Evolutionary conservation across 2,113 vertebrate genomes (phyloP).

Genomic region (Telmatochromis brichardi): DNA sequence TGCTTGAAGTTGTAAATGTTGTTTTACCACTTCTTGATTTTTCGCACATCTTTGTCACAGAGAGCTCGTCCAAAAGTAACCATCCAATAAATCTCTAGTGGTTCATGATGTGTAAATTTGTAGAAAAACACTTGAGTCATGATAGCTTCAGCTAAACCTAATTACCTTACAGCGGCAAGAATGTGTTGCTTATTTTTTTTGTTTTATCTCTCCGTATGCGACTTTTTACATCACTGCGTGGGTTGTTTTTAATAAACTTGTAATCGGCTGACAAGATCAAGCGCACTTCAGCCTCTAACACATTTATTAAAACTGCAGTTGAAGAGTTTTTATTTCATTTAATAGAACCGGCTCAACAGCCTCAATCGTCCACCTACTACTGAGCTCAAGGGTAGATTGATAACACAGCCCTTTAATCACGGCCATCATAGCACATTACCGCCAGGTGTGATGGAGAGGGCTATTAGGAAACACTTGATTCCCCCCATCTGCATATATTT

Average conservation of each 20-base stretch:
- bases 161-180: neutral
- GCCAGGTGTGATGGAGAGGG: slow-evolving; percentile 41
- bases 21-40: neutral
- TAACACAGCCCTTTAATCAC: slow-evolving; percentile 31
- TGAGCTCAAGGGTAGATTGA: neutral
- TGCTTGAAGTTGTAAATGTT: neutral
- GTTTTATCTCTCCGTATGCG: neutral
- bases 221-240: neutral
- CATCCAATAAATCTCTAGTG: neutral
- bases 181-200: neutral
- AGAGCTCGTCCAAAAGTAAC: neutral
- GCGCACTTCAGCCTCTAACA: neutral
- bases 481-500: slow-evolving; percentile 50
- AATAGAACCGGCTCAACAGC: neutral
- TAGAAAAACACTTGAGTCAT: neutral
- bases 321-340: neutral
- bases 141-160: neutral
- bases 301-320: neutral
- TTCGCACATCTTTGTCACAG: neutral
- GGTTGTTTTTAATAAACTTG: neutral
- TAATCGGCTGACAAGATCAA: neutral
- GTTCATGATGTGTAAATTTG: neutral
- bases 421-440: slow-evolving; percentile 12
- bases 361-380: neutral
- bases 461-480: slow-evolving; percentile 45